These are phyloP conservation scores for Uloborus diversus DNA, from an alignment of 1,140 invertebrate species.

Conservation along the genomic window DNA sequence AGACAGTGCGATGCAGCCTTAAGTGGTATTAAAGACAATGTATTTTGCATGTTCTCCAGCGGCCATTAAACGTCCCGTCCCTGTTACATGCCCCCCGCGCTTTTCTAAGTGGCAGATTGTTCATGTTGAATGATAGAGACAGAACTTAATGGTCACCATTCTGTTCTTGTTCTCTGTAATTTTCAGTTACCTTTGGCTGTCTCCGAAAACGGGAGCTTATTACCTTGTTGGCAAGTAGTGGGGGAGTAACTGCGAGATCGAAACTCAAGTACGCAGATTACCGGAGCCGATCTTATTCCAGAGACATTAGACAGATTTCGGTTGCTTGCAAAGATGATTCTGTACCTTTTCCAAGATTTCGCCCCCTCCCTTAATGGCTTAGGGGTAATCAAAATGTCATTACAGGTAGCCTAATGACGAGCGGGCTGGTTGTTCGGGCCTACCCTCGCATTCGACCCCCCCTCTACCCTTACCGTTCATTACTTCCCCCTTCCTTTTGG, in stretches of 20 bases:
- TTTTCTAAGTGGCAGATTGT: conserved; percentile 54
- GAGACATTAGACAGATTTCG: conserved; percentile 57
- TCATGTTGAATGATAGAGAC: conserved; percentile 56
- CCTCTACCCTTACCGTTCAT: conserved; percentile 7
- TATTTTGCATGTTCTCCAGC: conserved; percentile 43
- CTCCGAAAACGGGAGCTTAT: conserved; percentile 47
- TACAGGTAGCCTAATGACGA: conserved; percentile 57
- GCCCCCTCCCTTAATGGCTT: conserved; percentile 56
- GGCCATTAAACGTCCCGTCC: conserved; percentile 30
- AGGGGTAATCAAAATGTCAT: conserved; percentile 57
- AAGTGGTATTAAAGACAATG: conserved; percentile 55
- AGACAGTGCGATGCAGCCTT: conserved; percentile 17
- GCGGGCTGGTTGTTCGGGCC: conserved; percentile 23
- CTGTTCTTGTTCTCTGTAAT: conserved; percentile 57
- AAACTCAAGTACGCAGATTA: conserved; percentile 55
- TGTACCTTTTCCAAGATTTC: conserved; percentile 40
- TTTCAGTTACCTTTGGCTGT: conserved; percentile 53
- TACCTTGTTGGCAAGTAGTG: conserved; percentile 54
- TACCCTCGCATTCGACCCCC: conserved; percentile 17
- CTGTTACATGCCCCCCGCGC: conserved; percentile 10
- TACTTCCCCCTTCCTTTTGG: conserved; percentile 10
- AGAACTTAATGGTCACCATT: conserved; percentile 55
- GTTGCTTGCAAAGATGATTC: conserved; percentile 52
- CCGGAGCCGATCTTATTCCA: conserved; percentile 41
- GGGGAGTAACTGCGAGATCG: conserved; percentile 38